Percentiles rank a stretch among this genome's conserved stretches.
phyloP scores from a whole-genome alignment of 2,113 vertebrate species.

The Chaenogobius annularis region DNA sequence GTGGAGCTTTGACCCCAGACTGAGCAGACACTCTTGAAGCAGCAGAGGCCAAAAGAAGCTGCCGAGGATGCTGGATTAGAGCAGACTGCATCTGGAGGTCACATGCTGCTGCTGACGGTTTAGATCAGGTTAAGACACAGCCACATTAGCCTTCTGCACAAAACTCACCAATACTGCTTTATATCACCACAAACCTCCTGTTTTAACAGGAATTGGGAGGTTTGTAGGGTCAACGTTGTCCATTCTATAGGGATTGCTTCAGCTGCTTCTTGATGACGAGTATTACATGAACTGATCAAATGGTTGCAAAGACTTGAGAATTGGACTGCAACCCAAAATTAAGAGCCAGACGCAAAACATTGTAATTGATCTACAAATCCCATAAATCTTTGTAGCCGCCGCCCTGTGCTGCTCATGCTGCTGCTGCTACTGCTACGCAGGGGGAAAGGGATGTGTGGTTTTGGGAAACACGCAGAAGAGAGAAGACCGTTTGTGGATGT shows the following conservation, averaged over 20 bases:
- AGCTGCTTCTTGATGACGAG: no score
- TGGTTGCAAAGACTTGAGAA: no score
- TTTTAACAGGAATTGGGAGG: background rate
- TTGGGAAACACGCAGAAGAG: no score
- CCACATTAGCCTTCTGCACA: constrained; percentile 24
- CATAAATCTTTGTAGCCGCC: no score
- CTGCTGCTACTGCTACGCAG: no score
- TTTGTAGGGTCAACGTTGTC: background rate
- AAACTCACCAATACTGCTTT: background rate
- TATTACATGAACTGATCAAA: no score
- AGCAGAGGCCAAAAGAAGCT: constrained; percentile 21
- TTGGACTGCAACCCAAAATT: no score
- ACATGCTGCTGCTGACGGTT: constrained; percentile 51
- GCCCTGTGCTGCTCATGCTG: no score
- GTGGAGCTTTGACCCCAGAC: constrained; percentile 32
- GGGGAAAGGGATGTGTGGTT: no score
- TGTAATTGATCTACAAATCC: no score
- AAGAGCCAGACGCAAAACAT: no score
- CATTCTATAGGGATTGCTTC: background rate
- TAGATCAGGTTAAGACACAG: constrained; percentile 47
- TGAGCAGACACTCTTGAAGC: constrained; percentile 13
- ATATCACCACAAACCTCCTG: background rate
- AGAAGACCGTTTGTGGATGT: no score
- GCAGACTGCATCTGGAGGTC: constrained; percentile 49
- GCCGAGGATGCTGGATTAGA: constrained; percentile 39